Conservation (phyloP, 2,113 vertebrate genomes). For the Irena cyanogastra region DNA sequence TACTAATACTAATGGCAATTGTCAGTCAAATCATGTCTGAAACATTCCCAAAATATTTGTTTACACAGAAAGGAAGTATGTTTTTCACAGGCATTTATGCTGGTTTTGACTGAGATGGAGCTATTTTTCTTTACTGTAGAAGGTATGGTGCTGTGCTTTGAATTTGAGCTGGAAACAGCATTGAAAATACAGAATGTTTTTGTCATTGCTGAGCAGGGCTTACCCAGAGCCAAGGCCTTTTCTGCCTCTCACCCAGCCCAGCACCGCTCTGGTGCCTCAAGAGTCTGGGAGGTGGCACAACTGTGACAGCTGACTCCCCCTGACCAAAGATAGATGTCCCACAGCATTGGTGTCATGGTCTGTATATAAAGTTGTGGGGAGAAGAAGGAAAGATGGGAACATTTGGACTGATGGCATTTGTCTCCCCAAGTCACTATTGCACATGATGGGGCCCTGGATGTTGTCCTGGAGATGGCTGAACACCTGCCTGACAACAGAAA, state of each 20-base stretch:
- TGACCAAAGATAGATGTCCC: not conserved
- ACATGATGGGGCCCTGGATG: accelerated
- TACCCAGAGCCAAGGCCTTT: not conserved
- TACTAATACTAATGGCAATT: not conserved
- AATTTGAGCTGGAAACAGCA: not conserved
- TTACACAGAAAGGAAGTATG: not conserved
- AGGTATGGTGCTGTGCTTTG: not conserved
- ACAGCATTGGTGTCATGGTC: too few relatives aligned
- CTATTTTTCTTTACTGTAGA: not conserved
- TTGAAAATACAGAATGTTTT: not conserved
- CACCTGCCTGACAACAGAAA: not conserved
- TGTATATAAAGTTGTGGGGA: not conserved
- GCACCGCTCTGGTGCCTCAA: accelerated
- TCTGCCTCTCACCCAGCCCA: not conserved
- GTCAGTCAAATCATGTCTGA: not conserved
- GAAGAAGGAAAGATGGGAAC: not conserved
- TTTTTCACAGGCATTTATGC: not conserved
- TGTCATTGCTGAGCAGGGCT: not conserved
- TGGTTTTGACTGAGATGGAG: not conserved
- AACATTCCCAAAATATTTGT: not conserved
- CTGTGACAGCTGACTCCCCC: not conserved
- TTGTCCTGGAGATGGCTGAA: not conserved
- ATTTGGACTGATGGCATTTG: not conserved
- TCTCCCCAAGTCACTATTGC: not conserved
- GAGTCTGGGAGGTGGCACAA: not conserved